A percentile compares a stretch with the other conserved stretches of the same genome.
Evolutionary conservation across 2,797 vertebrate genomes (phyloP).

Genomic region (Dromococcyx pavoninus): DNA sequence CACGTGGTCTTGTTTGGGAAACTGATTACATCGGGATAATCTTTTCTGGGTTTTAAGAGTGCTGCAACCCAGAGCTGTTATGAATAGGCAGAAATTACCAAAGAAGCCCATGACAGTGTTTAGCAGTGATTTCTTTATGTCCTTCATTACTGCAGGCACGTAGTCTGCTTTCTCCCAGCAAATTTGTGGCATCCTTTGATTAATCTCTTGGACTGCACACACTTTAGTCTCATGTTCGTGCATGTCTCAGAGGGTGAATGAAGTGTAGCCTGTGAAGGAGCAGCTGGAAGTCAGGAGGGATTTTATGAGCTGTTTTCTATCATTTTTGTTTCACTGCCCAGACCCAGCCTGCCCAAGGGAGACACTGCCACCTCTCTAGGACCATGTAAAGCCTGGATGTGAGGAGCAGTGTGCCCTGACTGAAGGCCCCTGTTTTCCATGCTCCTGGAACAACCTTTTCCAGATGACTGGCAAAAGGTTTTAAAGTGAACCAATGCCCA

Average conservation of each 20-base stretch:
- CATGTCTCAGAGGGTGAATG: neutral
- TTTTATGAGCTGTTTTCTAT: neutral
- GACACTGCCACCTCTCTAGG: neutral
- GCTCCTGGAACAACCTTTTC: neutral
- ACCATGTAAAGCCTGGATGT: neutral
- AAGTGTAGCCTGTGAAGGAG: neutral
- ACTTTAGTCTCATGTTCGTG: neutral
- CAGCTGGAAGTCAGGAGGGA: neutral
- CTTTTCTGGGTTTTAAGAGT: neutral
- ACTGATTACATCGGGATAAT: neutral
- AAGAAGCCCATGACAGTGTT: neutral
- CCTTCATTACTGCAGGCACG: neutral
- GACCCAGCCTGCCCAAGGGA: neutral
- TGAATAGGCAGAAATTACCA: neutral
- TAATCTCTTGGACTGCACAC: neutral
- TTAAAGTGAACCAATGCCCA: constrained; percentile 11
- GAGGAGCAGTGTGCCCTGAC: neutral
- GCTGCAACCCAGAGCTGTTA: neutral
- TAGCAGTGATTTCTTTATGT: neutral
- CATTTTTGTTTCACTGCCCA: neutral
- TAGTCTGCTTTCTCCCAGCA: neutral
- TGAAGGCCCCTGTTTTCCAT: neutral
- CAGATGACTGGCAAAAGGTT: neutral
- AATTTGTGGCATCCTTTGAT: neutral
- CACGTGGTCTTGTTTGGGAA: neutral